Percentiles rank a stretch among this genome's conserved stretches.
Evolutionary conservation across 1,140 invertebrate genomes (phyloP).

Genomic region (Saccostrea echinata): DNA sequence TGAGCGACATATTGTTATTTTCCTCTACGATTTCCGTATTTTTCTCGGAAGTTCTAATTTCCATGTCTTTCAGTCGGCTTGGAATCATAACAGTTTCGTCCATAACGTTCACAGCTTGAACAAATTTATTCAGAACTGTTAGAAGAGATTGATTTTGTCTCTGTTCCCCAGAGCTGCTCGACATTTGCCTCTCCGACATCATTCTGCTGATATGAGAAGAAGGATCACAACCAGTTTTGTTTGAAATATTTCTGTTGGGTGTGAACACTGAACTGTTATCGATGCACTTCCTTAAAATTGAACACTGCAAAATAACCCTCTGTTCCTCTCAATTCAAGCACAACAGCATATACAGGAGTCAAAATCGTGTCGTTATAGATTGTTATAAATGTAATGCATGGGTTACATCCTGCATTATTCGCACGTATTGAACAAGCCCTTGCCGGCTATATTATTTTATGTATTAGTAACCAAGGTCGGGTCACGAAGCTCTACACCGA

Average conservation of each 20-base stretch:
- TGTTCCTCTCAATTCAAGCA: neutral
- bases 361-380: neutral
- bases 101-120: slow-evolving; percentile 69
- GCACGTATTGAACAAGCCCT: neutral
- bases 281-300: neutral
- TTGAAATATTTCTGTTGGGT: neutral
- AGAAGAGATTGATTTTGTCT: slow-evolving; percentile 57
- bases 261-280: neutral
- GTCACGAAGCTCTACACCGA: neutral
- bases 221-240: neutral
- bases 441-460: neutral
- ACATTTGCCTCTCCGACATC: slow-evolving; percentile 1
- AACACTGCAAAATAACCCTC: neutral
- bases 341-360: neutral
- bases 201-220: neutral
- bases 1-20: slow-evolving; percentile 64
- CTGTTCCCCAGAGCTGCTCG: neutral
- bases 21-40: slow-evolving; percentile 55
- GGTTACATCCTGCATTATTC: neutral
- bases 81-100: slow-evolving; percentile 74
- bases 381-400: neutral
- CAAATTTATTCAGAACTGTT: slow-evolving; percentile 68
- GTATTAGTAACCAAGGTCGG: slow-evolving; percentile 36
- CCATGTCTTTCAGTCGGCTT: slow-evolving; percentile 69
- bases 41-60: slow-evolving; percentile 49